Base-by-base conservation (phyloP, 92 coral and sea anemone species). In the Porites cylindrica region DNA sequence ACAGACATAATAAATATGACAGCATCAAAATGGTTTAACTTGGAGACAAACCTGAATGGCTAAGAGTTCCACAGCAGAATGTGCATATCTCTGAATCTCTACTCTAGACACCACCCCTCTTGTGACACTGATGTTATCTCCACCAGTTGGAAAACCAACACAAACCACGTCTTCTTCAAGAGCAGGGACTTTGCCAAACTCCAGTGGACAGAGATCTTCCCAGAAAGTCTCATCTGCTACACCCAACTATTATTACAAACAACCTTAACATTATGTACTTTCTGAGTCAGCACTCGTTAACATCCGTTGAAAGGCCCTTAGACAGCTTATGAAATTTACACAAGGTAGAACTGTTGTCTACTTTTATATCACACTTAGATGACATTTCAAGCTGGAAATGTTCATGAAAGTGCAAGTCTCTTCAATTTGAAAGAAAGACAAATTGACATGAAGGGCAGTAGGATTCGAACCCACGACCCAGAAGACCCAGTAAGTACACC, bases 41-140 rank as follows among this genome's bases (percentile, higher is more conserved):
- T 3, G 10, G 58, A 52, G 17, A 23, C 61, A 14, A 84, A 94
- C 98, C 93, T 95, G 98, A 59, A 95, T 95, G n/a, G 98, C 98
- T 26, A 95, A 68, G 17, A 95, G 85, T 66, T 95, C 96, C 56
- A 95, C 98, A 26, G 98, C 96, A 19, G 98, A 95, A 66, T 95
- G 98, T 32, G 98, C 98, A 86, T 95, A 95, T 51, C 98, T 89
- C 85, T 95, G 98, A 66, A 95, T 93, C 92, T 95, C 98, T 60
- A 95, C 98, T 51, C 98, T 86, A n/a, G 98, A 95, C 17, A 95
- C 98, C 75, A 95, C 98, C 11, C 98, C 98, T 88, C 98, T 87
- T 23, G 98, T 95, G 78, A 95, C 96, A 60, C 98, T 93, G 51
- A 95, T 95, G 60, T 95, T 95, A 79, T 95, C 98, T 71, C 98